Base-by-base conservation (phyloP, 2,113 vertebrate genomes). In the Rhagologus leucostigma region DNA sequence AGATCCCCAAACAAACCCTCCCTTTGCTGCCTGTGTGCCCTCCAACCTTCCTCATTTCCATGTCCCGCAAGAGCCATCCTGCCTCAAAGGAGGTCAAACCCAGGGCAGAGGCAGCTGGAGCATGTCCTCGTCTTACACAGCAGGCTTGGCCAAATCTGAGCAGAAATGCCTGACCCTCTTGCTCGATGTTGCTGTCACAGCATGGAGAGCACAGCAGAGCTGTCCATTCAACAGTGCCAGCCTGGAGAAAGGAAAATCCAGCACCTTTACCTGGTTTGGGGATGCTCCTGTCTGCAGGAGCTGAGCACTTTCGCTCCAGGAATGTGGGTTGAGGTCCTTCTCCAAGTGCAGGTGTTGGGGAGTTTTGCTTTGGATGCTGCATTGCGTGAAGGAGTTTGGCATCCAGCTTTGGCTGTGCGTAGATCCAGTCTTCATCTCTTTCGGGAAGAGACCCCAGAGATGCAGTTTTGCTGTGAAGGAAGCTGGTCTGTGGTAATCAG, bases 111-210 rank as follows among this genome's bases (percentile, higher is more conserved):
- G 46, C 60, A 33, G 2, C 20, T 24, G 23, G 29, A 74, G 16
- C 19, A 0, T 13, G 21, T 53, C 39, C 39, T 59, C 2, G 1
- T 50, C 47, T 50, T 19, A 8, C 0, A 0, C 49, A 13, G 57
- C 3, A 3, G 53, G 16, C 27, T 26, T 76, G 76, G 44, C 56
- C 39, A 75, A 79, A 74, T 44, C 49, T 39, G 49, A 39, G 19
- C n/a, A 57, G 56, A 67, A 82, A 11, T 46, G 33, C 49, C 57
- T 52, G 35, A 56, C 23, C 18, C 22, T 52, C 21, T 32, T 56
- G 35, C n/a, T 85, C 49, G 33, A 20, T 7, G n/a, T 52, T 60
- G 57, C 32, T 83, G 62, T 46, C 52, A 15, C 57, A 67, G 55
- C 50, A 4, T 4, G 30, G 50, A 73, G 56, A 30, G 41, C 44